A percentile compares a stretch with the other conserved stretches of the same genome.
Evolutionary conservation across 2,888 invertebrate genomes (phyloP).

Genomic region (Parnassius orleans): DNA sequence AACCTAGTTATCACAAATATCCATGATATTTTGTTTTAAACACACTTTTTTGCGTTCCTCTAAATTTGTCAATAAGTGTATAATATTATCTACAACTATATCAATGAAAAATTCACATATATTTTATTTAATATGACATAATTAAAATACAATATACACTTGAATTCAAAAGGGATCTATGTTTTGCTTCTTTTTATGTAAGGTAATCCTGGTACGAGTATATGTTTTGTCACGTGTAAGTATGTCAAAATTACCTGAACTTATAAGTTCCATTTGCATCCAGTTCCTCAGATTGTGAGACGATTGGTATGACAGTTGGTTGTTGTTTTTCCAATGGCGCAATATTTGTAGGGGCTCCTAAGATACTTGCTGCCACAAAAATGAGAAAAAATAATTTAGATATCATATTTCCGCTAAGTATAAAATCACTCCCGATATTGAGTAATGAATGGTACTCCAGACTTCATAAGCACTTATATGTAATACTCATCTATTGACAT

Average conservation of each 20-base stretch:
- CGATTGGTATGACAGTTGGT: slow-evolving; percentile 71
- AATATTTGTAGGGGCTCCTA: slow-evolving; percentile 52
- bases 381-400: slow-evolving; percentile 50
- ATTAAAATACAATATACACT: no score
- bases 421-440: slow-evolving; percentile 55
- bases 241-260: slow-evolving; percentile 59
- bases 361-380: slow-evolving; percentile 41
- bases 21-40: no score
- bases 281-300: slow-evolving; percentile 74
- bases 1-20: no score
- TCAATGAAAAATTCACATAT: no score
- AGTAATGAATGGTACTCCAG: slow-evolving; percentile 70
- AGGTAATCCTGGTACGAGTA: no score
- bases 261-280: slow-evolving; percentile 77
- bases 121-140: no score
- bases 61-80: no score
- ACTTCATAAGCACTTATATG: slow-evolving; percentile 71
- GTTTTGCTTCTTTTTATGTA: no score
- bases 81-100: no score
- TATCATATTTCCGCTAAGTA: slow-evolving; percentile 53
- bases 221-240: no score
- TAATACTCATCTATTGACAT: slow-evolving; percentile 77
- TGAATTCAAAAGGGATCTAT: no score
- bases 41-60: no score
- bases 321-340: slow-evolving; percentile 58